Conservation (phyloP, 2,113 vertebrate genomes). For the Cervus canadensis region DNA sequence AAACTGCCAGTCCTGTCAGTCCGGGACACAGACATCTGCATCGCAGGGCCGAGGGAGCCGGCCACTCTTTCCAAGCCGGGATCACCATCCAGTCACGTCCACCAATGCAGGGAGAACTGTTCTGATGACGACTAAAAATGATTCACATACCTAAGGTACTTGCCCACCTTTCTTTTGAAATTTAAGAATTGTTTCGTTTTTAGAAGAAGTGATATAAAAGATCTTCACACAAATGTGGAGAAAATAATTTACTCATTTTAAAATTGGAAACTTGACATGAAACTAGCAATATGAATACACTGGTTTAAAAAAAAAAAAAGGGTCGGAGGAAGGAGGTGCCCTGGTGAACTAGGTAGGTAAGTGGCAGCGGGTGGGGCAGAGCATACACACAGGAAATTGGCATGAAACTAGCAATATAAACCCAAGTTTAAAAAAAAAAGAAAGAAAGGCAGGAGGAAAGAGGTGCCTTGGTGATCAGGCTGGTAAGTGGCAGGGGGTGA, state of each 20-base stretch:
- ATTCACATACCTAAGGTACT: background rate
- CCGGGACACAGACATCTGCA: background rate
- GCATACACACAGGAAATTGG: background rate
- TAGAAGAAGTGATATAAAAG: background rate
- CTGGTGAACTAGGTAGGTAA: background rate
- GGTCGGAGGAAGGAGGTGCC: background rate
- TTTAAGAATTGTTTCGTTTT: background rate
- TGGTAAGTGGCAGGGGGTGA: background rate
- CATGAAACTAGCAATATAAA: background rate
- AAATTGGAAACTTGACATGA: background rate
- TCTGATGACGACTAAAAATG: background rate
- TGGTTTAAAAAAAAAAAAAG: background rate
- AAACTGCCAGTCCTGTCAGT: background rate
- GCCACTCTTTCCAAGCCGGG: background rate
- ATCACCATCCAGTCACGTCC: background rate
- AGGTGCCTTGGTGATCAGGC: background rate
- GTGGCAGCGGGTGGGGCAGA: background rate
- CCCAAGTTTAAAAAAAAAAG: background rate
- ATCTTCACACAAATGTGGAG: background rate
- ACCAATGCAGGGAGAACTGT: background rate
- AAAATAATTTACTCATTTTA: background rate
- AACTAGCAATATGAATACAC: background rate
- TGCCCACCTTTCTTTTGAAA: background rate
- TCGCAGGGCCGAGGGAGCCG: background rate
- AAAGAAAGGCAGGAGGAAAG: background rate